Conservation (phyloP, 2,888 invertebrate genomes). For the Hofmannophila pseudospretella region DNA sequence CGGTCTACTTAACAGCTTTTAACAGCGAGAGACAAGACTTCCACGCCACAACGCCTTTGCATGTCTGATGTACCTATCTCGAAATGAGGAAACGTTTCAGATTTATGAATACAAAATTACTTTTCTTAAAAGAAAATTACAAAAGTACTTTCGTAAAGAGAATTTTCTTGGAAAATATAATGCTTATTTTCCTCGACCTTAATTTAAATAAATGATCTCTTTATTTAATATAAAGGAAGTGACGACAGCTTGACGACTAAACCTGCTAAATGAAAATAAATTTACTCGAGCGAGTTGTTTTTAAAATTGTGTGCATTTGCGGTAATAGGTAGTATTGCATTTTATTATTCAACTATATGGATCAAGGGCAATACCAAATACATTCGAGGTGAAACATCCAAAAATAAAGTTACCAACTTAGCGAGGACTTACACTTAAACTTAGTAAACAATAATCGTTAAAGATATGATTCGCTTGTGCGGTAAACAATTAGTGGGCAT, state of each 20-base stretch:
- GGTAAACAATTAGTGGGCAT: conserved; percentile 26
- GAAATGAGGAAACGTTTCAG: conserved; percentile 7
- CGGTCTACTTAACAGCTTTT: not conserved
- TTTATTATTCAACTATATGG: conserved; percentile 14
- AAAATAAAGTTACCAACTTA: too few species aligned
- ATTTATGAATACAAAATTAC: conserved; percentile 21
- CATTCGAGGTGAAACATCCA: conserved; percentile 22
- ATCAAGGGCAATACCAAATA: conserved; percentile 29
- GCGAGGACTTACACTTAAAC: too few species aligned
- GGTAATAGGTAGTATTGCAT: not conserved
- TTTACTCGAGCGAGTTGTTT: conserved; percentile 9
- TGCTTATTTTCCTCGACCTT: conserved; percentile 19
- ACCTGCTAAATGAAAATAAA: conserved; percentile 31
- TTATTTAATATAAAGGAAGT: conserved; percentile 6
- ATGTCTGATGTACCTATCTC: not conserved
- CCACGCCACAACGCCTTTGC: not conserved
- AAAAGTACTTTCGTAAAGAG: conserved; percentile 24
- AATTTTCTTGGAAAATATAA: conserved; percentile 22
- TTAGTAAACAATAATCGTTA: not conserved
- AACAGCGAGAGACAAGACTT: not conserved
- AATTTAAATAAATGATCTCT: conserved; percentile 33
- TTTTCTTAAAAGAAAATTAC: conserved; percentile 18
- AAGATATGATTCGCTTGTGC: too few species aligned
- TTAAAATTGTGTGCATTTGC: not conserved
- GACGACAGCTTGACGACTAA: conserved; percentile 21